phyloP scores from a whole-genome alignment of 2,888 invertebrate species.

The Diplazon laetatorius region DNA sequence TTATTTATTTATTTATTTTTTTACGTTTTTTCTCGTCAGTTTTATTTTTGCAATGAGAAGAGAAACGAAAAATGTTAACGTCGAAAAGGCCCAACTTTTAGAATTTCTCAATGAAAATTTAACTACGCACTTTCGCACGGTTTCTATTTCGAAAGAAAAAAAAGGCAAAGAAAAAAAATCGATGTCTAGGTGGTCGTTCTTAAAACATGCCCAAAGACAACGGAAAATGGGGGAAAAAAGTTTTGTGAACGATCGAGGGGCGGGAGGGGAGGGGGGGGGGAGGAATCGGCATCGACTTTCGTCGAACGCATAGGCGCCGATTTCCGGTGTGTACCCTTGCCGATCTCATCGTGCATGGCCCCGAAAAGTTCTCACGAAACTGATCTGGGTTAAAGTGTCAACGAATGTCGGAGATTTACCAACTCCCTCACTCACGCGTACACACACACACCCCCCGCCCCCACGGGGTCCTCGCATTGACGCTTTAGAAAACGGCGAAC shows the following conservation, averaged over 20 bases:
- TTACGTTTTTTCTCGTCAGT: too few relatives aligned
- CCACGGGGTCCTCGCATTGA: conserved; percentile 38
- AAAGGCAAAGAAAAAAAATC: too few relatives aligned
- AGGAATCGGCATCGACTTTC: conserved; percentile 33
- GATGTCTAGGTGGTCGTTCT: too few relatives aligned
- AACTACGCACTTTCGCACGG: too few relatives aligned
- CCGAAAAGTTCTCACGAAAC: conserved; percentile 75
- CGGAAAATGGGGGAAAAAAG: conserved; percentile 41
- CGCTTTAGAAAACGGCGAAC: conserved; percentile 60
- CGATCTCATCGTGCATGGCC: not conserved
- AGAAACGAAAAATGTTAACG: too few relatives aligned
- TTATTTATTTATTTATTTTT: too few relatives aligned
- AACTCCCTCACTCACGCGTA: conserved; percentile 52
- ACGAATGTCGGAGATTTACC: conserved; percentile 60
- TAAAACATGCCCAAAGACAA: conserved; percentile 54
- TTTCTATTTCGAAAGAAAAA: too few relatives aligned
- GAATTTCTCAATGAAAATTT: too few relatives aligned
- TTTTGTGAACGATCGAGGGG: conserved; percentile 32
- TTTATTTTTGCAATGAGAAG: too few relatives aligned
- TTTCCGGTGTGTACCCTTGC: conserved; percentile 42
- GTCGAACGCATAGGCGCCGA: conserved; percentile 50
- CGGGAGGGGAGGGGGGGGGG: too few relatives aligned
- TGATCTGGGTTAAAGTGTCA: conserved; percentile 66
- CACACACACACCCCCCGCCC: conserved; percentile 56
- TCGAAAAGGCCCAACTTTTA: too few relatives aligned